Evolutionary conservation across 2,888 invertebrate species (phyloP), one percentile per base, ranked within the genome.

Genomic region (Aspidiotus rigidus): DNA sequence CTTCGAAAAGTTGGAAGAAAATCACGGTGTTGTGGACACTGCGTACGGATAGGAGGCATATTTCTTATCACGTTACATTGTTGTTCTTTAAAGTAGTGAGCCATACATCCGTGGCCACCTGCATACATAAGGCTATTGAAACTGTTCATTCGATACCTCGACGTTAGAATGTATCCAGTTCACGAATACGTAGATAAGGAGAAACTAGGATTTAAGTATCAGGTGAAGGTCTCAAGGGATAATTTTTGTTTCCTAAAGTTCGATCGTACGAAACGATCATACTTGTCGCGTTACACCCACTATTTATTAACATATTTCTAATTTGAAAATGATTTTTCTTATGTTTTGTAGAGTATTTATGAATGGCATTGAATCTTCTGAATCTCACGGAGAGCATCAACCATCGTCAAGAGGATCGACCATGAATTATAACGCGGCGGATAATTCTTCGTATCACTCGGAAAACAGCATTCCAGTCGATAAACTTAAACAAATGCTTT

Each of bases 401-500:
- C 44, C 49, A 17, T 59, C 66, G 17, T 49, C 60, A n/a, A 67
- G 67, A 39, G 67, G 67, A 67, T 67, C 67, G 39, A 67, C 53
- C 67, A 67, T 67, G 67, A 67, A 67, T 60, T 67, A 44, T 44
- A 67, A 59, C 59, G 62, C 49, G 17, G 62, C 49, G 17, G 67
- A 67, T 60, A 49, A 49, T 57, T 57, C 67, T n/a, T 11, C 42
- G 11, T 69, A 62, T 39, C 62, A 62, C 42, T 53, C 78, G 42
- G 74, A 75, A 71, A 77, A 80, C 72, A 80, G 80, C 60, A 67
- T 67, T 72, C 83, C 88, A 73, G 80, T 88, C 77, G 87, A 88
- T 74, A 86, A 89, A 79, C 81, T 91, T 61, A 87, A 88, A 79
- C 85, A 85, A 76, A 83, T 87, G 84, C 83, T 93, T 76, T 87